A percentile compares a stretch with the other conserved stretches of the same genome.
Evolutionary conservation across 2,113 vertebrate species (phyloP).

Genomic region (Prolemur simus): DNA sequence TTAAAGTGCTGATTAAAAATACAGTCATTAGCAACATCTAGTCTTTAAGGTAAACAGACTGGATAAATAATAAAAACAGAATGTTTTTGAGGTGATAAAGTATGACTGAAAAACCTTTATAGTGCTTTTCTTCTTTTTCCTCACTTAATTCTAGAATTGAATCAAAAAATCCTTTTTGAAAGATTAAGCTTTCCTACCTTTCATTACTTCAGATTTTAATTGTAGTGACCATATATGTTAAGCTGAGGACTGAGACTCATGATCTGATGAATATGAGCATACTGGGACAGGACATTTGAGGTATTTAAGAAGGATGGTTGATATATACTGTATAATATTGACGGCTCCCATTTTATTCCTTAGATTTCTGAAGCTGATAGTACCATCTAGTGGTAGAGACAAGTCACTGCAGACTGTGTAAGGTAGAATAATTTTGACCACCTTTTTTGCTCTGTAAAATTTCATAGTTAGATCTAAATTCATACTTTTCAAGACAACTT

Average conservation of each 20-base stretch:
- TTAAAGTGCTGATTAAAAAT: constrained; percentile 40
- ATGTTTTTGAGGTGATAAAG: constrained; percentile 1
- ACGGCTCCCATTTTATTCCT: neutral
- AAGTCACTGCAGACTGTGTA: constrained; percentile 23
- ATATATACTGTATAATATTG: constrained; percentile 13
- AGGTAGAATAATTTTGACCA: constrained; percentile 45
- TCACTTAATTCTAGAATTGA: constrained; percentile 10
- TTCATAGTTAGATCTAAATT: constrained; percentile 45
- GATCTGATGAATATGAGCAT: constrained; percentile 29
- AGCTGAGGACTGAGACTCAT: constrained; percentile 20
- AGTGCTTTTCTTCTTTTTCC: neutral
- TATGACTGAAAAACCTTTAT: constrained; percentile 1
- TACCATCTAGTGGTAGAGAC: constrained; percentile 69
- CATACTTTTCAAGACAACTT: constrained; percentile 8
- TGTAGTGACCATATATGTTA: neutral
- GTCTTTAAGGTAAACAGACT: neutral
- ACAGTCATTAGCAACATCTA: neutral
- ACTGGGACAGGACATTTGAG: neutral
- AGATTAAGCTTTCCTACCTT: constrained; percentile 4
- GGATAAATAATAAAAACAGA: constrained; percentile 7
- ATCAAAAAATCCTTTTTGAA: constrained; percentile 3
- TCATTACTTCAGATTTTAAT: constrained; percentile 51
- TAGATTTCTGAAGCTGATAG: constrained; percentile 41
- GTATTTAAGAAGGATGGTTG: constrained; percentile 28
- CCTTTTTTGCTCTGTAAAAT: constrained; percentile 39